Evolutionary conservation across 2,888 invertebrate genomes (phyloP), one percentile per base, ranked within the genome.

Genomic region (Rotaria sp.): DNA sequence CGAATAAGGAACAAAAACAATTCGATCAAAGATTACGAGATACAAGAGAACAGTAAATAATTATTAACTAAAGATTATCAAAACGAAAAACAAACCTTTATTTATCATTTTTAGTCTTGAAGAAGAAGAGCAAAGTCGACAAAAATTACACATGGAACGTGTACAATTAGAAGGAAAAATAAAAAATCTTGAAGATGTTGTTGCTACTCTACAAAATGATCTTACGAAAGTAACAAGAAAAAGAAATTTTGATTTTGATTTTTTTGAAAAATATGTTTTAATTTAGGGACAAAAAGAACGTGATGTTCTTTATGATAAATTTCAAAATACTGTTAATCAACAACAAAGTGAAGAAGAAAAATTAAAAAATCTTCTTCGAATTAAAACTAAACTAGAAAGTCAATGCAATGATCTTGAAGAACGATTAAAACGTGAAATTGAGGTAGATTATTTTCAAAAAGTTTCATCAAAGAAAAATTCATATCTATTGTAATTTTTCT

Each of bases 331-430:
- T 84, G 95, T 95, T 4, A 95, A 95, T 90, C 95, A 96, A 0
- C 92, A 99, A 84, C 96, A 96, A 0, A 97, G 98, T 89, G 98
- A 99, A 90, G 99, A 99, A 90, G 99, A 99, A 91, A 97, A 97
- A 90, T 95, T 89, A 80, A 92, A 92, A 88, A 91, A 92, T 86
- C 89, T 91, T 57, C 89, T 89, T 86, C 97, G 99, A 91, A 92
- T 97, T 88, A 97, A 97, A 91, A 94, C 95, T 41, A 99, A 97
- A 90, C 96, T 97, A 90, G 98, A 98, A 92, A 94, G 95, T 0
- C 95, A 96, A 30, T 96, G 97, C 87, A 95, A 95, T 0, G 97
- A 99, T 90, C 92, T 98, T 0, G 98, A 99, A 90, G 97, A 97
- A 91, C 94, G 92, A 89, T 92, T 97, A 74, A 93, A 96, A 85